A percentile compares a stretch with the other conserved stretches of the same genome.
Evolutionary conservation across 2,113 vertebrate species (phyloP).

Genomic region (Rynchops niger): DNA sequence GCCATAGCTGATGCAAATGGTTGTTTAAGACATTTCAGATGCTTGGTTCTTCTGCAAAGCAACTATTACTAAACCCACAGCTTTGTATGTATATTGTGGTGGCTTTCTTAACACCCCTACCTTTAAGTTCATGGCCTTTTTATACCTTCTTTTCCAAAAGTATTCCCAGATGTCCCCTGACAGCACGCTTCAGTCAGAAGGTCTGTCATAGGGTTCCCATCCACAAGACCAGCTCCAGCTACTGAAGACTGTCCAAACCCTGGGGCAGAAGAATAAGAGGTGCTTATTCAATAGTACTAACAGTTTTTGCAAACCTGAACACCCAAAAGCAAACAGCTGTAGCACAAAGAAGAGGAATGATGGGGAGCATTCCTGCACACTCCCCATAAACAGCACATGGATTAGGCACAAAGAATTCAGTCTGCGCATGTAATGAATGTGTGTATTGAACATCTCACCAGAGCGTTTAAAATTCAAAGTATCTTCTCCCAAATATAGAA

Average conservation of each 20-base stretch:
- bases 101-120: conserved; percentile 17
- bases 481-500: background rate
- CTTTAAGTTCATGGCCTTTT: conserved; percentile 12
- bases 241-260: conserved; percentile 54
- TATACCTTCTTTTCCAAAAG: background rate
- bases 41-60: background rate
- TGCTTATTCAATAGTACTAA: conserved; percentile 63
- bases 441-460: background rate
- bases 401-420: background rate
- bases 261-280: conserved; percentile 51
- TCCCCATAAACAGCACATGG: background rate
- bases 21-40: background rate
- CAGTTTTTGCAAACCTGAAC: conserved; percentile 65
- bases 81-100: background rate
- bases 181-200: conserved; percentile 19
- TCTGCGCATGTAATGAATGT: background rate
- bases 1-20: background rate
- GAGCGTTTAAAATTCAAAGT: background rate
- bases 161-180: conserved; percentile 19
- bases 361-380: background rate
- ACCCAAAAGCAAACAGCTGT: background rate
- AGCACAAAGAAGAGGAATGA: background rate
- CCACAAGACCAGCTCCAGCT: conserved; percentile 49
- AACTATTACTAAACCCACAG: background rate
- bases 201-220: conserved; percentile 57